Evolutionary conservation across 2,113 vertebrate species (phyloP).

Genomic region (Barnardius zonarius): DNA sequence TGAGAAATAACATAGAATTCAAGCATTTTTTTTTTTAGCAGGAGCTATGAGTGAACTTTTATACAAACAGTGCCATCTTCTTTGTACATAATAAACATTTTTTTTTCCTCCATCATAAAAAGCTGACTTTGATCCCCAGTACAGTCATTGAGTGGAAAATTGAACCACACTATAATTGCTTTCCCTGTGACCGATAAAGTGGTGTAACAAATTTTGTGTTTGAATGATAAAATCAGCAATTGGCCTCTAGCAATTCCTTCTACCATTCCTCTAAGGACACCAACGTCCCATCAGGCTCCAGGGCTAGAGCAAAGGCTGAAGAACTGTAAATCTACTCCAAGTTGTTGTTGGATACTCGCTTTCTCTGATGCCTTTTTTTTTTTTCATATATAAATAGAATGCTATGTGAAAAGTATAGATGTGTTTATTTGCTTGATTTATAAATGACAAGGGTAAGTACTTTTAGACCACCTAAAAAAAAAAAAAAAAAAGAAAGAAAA

Average conservation of each 20-base stretch:
- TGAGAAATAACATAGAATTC: not conserved
- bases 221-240: conserved; percentile 90
- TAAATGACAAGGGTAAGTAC: conserved; percentile 57
- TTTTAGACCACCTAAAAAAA: not conserved
- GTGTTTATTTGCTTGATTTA: conserved; percentile 48
- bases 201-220: conserved; percentile 90
- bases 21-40: not conserved
- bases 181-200: conserved; percentile 88
- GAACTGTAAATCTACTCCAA: conserved; percentile 80
- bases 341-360: conserved; percentile 50
- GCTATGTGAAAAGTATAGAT: not conserved
- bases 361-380: not conserved
- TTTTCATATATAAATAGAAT: not conserved
- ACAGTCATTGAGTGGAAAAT: conserved; percentile 88
- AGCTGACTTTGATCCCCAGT: conserved; percentile 85
- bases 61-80: not conserved
- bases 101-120: conserved; percentile 71
- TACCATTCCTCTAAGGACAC: conserved; percentile 87
- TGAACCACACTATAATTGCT: conserved; percentile 90
- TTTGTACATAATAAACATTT: not conserved
- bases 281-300: conserved; percentile 79
- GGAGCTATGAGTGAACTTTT: not conserved
- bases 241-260: conserved; percentile 83
- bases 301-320: conserved; percentile 75
- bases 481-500: not conserved